Percentiles rank a stretch among this genome's conserved stretches.
phyloP scores from a whole-genome alignment of 2,113 vertebrate species.

The Pteronura brasiliensis region DNA sequence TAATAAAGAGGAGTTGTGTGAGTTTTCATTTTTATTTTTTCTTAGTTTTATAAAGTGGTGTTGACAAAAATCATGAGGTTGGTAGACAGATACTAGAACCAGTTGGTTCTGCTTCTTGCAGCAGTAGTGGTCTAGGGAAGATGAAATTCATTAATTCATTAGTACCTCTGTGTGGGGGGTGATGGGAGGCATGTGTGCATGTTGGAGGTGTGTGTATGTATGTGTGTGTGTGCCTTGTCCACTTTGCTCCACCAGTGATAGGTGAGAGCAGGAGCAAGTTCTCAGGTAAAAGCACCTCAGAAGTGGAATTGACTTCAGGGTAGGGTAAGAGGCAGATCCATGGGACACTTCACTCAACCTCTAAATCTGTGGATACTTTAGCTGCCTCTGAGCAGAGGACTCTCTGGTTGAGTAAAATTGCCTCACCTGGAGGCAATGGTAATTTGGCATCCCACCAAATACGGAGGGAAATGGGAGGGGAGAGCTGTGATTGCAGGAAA shows the following conservation, averaged over 20 bases:
- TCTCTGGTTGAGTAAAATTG: background rate
- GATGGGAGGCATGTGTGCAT: background rate
- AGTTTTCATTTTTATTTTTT: conserved; percentile 6
- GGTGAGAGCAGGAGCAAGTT: background rate
- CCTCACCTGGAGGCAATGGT: background rate
- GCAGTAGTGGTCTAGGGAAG: background rate
- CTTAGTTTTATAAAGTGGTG: background rate
- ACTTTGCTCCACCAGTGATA: background rate
- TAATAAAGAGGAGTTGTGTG: background rate
- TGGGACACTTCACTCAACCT: background rate
- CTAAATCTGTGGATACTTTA: background rate
- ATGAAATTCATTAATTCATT: conserved; percentile 20
- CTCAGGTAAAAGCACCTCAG: background rate
- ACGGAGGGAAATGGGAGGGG: background rate
- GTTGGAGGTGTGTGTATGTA: background rate
- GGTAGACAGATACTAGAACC: background rate
- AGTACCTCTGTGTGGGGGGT: background rate
- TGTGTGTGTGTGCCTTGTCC: background rate
- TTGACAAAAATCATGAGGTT: background rate
- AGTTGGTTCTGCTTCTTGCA: conserved; percentile 20
- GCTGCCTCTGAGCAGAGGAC: conserved; percentile 10
- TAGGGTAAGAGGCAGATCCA: background rate
- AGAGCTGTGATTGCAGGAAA: background rate
- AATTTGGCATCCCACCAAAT: background rate
- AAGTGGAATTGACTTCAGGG: background rate